Percentiles rank a stretch among this genome's conserved stretches.
Evolutionary conservation across 2,888 invertebrate genomes (phyloP).

Genomic region (Danaus chrysippus): DNA sequence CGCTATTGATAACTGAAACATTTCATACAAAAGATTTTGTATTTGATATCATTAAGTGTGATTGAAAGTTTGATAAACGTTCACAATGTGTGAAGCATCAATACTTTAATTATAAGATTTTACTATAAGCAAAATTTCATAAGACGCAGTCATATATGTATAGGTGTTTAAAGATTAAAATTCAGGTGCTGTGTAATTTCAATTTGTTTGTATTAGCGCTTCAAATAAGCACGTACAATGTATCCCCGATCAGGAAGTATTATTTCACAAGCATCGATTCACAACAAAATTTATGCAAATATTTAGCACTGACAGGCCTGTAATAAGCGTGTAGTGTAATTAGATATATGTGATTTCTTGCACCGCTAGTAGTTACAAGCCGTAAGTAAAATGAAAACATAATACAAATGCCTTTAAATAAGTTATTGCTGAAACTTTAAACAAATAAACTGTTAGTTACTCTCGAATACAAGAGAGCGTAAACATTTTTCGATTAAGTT

Average conservation of each 20-base stretch:
- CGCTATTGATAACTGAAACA: slow-evolving; percentile 42
- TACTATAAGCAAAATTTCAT: too few relatives aligned
- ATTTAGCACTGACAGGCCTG: slow-evolving; percentile 27
- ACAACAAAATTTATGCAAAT: slow-evolving; percentile 41
- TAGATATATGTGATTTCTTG: slow-evolving; percentile 34
- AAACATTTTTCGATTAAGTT: not conserved
- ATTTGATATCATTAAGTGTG: not conserved
- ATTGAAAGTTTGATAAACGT: not conserved
- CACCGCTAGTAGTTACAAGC: slow-evolving; percentile 15
- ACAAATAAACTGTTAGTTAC: slow-evolving; percentile 1
- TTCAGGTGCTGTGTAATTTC: too few relatives aligned
- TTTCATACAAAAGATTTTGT: not conserved
- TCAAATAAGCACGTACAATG: slow-evolving; percentile 1
- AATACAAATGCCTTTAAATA: slow-evolving; percentile 5
- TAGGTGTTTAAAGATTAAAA: too few relatives aligned
- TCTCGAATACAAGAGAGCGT: not conserved
- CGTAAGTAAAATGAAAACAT: slow-evolving; percentile 11
- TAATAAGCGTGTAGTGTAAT: slow-evolving; percentile 35
- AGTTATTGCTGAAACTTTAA: slow-evolving; percentile 1
- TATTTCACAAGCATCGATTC: slow-evolving; percentile 45
- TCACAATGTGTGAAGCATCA: too few relatives aligned
- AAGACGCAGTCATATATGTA: too few relatives aligned
- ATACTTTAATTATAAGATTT: too few relatives aligned
- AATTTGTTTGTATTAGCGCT: not conserved
- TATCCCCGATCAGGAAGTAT: slow-evolving; percentile 47